Evolutionary conservation across 2,113 vertebrate genomes (phyloP).

Genomic region (Hippocampus comes): DNA sequence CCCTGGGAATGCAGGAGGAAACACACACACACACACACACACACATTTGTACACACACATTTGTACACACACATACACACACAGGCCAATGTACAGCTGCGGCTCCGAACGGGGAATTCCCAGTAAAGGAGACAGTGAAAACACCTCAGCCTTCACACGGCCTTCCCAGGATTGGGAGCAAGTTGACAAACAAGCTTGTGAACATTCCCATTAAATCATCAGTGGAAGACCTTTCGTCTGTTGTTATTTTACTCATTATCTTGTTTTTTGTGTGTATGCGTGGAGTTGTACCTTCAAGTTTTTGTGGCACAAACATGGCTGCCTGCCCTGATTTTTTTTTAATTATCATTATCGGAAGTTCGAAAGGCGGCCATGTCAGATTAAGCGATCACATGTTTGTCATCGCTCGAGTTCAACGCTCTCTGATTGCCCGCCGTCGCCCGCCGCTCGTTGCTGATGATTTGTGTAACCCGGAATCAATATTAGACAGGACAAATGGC

Average conservation of each 20-base stretch:
- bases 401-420: not conserved
- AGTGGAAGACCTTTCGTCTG: not conserved
- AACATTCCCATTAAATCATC: not conserved
- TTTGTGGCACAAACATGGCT: not conserved
- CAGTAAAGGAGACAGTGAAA: conserved; percentile 63
- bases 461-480: not conserved
- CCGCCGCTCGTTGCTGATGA: not conserved
- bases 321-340: not conserved
- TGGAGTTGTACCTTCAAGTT: not conserved
- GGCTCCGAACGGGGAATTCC: conserved; percentile 66
- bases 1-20: conserved; percentile 68
- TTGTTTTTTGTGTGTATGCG: not conserved
- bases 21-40: conserved; percentile 3
- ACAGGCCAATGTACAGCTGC: conserved; percentile 53
- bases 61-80: not conserved
- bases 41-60: conserved; percentile 4
- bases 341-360: conserved; percentile 31
- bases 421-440: not conserved
- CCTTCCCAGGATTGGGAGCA: not conserved
- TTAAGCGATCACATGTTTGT: not conserved
- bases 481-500: not conserved
- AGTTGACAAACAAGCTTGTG: not conserved
- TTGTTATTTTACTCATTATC: not conserved
- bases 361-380: conserved; percentile 40
- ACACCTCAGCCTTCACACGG: conserved; percentile 41